Evolutionary conservation across 2,888 invertebrate species (phyloP), one percentile per base, ranked within the genome.

Genomic region (Drosophila robusta): DNA sequence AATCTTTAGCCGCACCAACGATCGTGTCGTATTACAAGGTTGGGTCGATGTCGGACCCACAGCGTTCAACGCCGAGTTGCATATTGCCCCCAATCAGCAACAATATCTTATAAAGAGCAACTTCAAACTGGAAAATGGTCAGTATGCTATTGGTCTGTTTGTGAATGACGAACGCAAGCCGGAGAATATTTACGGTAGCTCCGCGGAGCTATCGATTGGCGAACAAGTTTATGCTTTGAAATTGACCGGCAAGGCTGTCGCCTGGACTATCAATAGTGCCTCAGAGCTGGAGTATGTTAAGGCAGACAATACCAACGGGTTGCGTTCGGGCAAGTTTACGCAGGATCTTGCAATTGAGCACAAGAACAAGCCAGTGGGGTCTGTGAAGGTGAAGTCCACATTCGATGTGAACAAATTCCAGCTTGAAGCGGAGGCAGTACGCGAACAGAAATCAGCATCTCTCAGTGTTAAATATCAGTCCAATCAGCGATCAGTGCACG

Each of bases 391-490:
- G 0, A 94, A 95, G 54, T 94, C 94, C 0, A 51, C 50, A 3
- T 74, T 80, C 5, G 86, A 87, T 12, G 72, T 57, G 0, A 71
- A 89, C 14, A 88, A 88, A 29, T 72, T 89, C 7, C 94, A 95
- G 73, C 73, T 94, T 0, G 94, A 95, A 1, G 52, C 95, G 0
- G 94, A 94, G 69, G 92, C 94, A 0, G 91, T 93, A 34, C 95
- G 95, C 80, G 93, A 93, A 0, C 94, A 95, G 66, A 94, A 94
- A 68, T 94, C 94, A 47, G 92, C 94, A 0, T 93, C 93, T 1
- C 88, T 93, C 0, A 93, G 93, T 50, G 66, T 94, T 1, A 92
- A 93, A 12, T 91, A 92, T 1, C 92, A 93, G 60, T 81, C 89
- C 16, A 92, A 93, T 68, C 90, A 91, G 24, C 92, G 92, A 36